These are phyloP conservation scores for Dinocampus coccinellae DNA, from an alignment of 2,888 invertebrate species.

Conservation along the genomic window DNA sequence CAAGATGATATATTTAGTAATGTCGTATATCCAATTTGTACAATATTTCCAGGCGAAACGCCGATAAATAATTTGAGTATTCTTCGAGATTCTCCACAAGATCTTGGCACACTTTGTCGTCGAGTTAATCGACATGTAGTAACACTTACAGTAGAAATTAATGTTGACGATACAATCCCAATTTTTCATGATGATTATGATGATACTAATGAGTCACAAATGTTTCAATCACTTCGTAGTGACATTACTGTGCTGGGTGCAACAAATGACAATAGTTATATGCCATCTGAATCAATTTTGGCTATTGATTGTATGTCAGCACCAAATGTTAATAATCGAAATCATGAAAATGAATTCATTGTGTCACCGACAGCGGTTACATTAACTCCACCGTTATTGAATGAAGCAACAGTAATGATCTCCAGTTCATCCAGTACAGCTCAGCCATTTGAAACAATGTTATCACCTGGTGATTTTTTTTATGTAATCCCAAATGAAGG, in stretches of 20 bases:
- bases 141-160: slow-evolving; percentile 62
- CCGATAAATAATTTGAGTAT: slow-evolving; percentile 56
- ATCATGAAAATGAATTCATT: slow-evolving; percentile 46
- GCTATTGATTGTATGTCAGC: neutral
- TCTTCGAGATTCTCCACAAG: slow-evolving; percentile 63
- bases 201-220: slow-evolving; percentile 62
- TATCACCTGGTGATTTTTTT: slow-evolving; percentile 51
- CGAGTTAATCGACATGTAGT: slow-evolving; percentile 62
- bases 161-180: slow-evolving; percentile 62
- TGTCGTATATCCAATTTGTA: slow-evolving; percentile 61
- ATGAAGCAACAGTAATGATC: slow-evolving; percentile 52
- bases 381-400: slow-evolving; percentile 50
- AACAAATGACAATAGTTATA: slow-evolving; percentile 55
- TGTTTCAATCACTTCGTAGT: slow-evolving; percentile 63
- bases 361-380: slow-evolving; percentile 49
- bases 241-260: slow-evolving; percentile 58
- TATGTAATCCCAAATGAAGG: slow-evolving; percentile 56
- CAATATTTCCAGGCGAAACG: slow-evolving; percentile 60
- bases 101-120: slow-evolving; percentile 62
- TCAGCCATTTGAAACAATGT: slow-evolving; percentile 54
- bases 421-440: slow-evolving; percentile 50
- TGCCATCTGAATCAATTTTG: slow-evolving; percentile 16
- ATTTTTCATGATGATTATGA: slow-evolving; percentile 62
- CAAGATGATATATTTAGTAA: slow-evolving; percentile 57
- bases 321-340: slow-evolving; percentile 7